These are phyloP conservation scores for Epinephelus fuscoguttatus DNA, from an alignment of 2,113 vertebrate genomes.

Conservation along the genomic window DNA sequence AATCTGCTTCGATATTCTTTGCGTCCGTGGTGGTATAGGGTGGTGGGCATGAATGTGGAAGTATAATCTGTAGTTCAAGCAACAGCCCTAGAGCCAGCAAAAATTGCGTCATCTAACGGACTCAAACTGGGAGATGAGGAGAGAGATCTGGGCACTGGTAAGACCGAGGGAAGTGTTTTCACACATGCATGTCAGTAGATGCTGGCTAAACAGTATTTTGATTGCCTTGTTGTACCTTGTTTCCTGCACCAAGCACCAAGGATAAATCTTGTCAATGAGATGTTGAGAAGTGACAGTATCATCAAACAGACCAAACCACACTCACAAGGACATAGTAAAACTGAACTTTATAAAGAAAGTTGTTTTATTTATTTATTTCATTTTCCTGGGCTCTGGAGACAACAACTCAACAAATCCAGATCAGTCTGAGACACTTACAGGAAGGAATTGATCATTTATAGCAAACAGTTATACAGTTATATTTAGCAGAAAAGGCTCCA, in stretches of 20 bases:
- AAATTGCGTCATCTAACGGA: no score
- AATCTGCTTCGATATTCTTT: no score
- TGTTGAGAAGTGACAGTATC: not conserved
- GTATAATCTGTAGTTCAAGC: no score
- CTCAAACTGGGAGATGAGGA: no score
- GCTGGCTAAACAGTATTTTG: not conserved
- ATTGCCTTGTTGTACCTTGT: not conserved
- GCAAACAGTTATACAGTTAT: not conserved
- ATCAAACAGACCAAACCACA: not conserved
- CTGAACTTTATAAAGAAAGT: not conserved
- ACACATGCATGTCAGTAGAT: not conserved
- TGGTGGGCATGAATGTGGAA: no score
- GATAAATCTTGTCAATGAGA: not conserved
- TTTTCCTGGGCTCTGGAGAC: not conserved
- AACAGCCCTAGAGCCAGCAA: no score
- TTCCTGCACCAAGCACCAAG: not conserved
- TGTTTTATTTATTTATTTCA: not conserved
- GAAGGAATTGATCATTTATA: not conserved
- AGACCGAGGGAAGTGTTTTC: no score
- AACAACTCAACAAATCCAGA: not conserved
- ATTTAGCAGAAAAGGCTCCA: not conserved
- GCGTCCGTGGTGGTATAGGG: no score
- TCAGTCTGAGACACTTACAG: not conserved
- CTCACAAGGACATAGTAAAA: not conserved
- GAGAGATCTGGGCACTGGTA: no score